Evolutionary conservation across 2,888 invertebrate species (phyloP), one percentile per base, ranked within the genome.

Genomic region (Polydrusus cervinus): DNA sequence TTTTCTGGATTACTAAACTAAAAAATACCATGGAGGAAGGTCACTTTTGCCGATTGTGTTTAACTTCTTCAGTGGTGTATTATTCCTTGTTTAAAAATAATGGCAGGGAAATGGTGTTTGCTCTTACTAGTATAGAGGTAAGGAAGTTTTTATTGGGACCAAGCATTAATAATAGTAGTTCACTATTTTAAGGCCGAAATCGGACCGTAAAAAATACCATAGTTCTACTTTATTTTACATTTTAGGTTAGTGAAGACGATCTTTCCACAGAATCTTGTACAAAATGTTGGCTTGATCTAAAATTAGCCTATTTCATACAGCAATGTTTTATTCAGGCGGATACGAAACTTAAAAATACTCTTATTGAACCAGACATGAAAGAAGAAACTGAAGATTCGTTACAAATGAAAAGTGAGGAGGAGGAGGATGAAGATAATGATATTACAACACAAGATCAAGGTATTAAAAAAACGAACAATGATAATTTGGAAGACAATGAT

Each of bases 101-200:
- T 66, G 78, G 80, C 53, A 74, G 78, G 18, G 76, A 80, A 69
- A 82, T 83, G 79, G 57, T 84, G 45, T 80, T 81, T 76, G 74
- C 80, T 53, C 77, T 84, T 77, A 83, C 83, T 38, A 80, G 82
- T 43, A 81, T 84, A 57, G 80, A 81, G 79, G 84, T 84, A 53
- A 76, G 64, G 34, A 34, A 3, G 34, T 9, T 34, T 34, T 34
- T 25, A 25, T 25, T 25, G 25, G 1, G 25, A 25, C 25, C 1
- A 25, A 25, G 25, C 25, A 25, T n/a, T n/a, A n/a, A n/a, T n/a
- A n/a, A n/a, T n/a, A n/a, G n/a, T n/a, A n/a, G n/a, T n/a, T n/a
- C n/a, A n/a, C n/a, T n/a, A n/a, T n/a, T n/a, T n/a, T n/a, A n/a
- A n/a, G n/a, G n/a, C n/a, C n/a, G n/a, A n/a, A n/a, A n/a, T n/a